phyloP scores from a whole-genome alignment of 1,140 invertebrate genomes.

The Tetragonula clypearis region DNA sequence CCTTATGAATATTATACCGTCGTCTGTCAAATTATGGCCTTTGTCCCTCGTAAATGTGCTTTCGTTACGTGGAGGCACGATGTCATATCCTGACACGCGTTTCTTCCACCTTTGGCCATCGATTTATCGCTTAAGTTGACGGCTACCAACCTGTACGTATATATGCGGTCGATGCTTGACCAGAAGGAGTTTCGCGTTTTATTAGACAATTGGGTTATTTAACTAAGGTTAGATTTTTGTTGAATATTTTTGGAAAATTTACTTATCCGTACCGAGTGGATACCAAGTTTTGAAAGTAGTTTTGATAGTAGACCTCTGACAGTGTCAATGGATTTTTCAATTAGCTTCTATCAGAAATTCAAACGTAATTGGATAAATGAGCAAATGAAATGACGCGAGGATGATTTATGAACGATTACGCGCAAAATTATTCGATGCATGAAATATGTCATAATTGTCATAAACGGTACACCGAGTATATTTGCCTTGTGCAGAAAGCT shows the following conservation, averaged over 20 bases:
- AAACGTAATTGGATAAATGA: too few species aligned
- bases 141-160: constrained; percentile 4
- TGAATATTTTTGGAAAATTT: too few species aligned
- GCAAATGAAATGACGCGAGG: too few species aligned
- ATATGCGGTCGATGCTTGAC: neutral
- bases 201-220: neutral
- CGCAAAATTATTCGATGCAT: neutral
- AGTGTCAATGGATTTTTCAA: too few species aligned
- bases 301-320: too few species aligned
- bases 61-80: neutral
- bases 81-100: constrained; percentile 30
- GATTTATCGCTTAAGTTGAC: constrained; percentile 53
- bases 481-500: neutral
- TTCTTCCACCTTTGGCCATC: constrained; percentile 44
- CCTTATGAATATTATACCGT: constrained; percentile 76
- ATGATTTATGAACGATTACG: too few species aligned
- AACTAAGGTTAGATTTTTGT: neutral
- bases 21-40: constrained; percentile 72
- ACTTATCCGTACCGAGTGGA: too few species aligned
- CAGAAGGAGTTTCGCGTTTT: neutral
- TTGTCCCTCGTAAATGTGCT: constrained; percentile 39
- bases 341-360: too few species aligned
- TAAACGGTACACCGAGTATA: neutral
- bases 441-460: neutral
- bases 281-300: too few species aligned